Evolutionary conservation across 2,888 invertebrate species (phyloP), one percentile per base, ranked within the genome.

Genomic region (Dryocosmus kuriphilus): DNA sequence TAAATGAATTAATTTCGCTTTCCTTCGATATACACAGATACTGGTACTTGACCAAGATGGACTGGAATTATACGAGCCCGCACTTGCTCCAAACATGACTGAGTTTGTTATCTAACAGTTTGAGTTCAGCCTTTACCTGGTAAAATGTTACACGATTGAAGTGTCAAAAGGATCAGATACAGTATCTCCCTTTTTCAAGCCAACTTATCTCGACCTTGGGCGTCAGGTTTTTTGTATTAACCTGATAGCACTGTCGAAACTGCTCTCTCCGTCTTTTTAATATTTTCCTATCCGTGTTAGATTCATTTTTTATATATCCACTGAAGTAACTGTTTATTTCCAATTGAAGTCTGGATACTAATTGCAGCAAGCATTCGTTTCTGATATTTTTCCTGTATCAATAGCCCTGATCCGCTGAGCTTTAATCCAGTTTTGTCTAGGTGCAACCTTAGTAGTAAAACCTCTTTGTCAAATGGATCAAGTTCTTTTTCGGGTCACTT

Each of bases 131-230:
- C n/a, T 91, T 94, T 95, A 5, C 97, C 96, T 0, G 96, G 97
- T 74, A 94, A 92, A 76, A 96, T 94, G 88, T 96, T 95, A 78
- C 93, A 0, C 96, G 85, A 96, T 96, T 0, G 97, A 96, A 0
- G 98, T 98, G 89, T 98, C 98, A 89, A 98, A 98, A 0, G 97
- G 97, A 92, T 97, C 97, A 11, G 92, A 84, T 95, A 93, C 4
- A 90, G 89, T 32, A 92, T 93, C 78, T 93, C 92, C 74, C 88
- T 35, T 91, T 88, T 2, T 89, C 88, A 71, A 89, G 86, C 55
- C 88, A 88, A 61, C 88, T 93, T 77, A 90, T 85, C 27, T 94
- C 92, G 76, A 93, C 92, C 6, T 92, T 93, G 0, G 94, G 94
- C 0, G 96, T 96, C 65, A 96, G 89, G 74, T 96, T 95, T 91